A percentile compares a stretch with the other conserved stretches of the same genome.
Evolutionary conservation across 2,888 invertebrate species (phyloP).

Genomic region (Ecliptopera silaceata): DNA sequence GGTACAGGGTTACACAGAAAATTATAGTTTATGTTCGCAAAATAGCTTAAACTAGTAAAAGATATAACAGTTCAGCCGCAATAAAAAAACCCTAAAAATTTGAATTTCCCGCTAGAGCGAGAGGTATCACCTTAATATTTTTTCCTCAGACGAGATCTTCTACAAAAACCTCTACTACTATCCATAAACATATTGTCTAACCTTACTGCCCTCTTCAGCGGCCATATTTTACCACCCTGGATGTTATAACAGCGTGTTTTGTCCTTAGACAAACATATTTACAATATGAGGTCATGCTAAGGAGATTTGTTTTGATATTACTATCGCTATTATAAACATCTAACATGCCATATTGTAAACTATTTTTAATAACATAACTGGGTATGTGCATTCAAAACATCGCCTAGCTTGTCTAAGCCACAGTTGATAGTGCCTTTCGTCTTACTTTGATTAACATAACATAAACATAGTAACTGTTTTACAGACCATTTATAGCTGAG

Average conservation of each 20-base stretch:
- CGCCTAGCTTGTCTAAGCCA: not conserved
- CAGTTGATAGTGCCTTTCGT: slow-evolving; percentile 7
- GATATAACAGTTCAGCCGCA: too few relatives aligned
- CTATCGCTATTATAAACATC: slow-evolving; percentile 60
- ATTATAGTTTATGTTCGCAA: too few relatives aligned
- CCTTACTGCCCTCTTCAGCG: too few relatives aligned
- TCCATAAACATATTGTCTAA: too few relatives aligned
- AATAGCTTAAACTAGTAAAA: too few relatives aligned
- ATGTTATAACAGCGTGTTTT: slow-evolving; percentile 32
- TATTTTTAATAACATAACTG: slow-evolving; percentile 53
- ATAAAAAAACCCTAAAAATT: too few relatives aligned
- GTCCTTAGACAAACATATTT: slow-evolving; percentile 57
- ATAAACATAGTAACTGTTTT: not conserved
- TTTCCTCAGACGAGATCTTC: too few relatives aligned
- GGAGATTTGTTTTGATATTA: slow-evolving; percentile 69
- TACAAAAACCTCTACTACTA: too few relatives aligned
- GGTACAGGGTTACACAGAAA: too few relatives aligned
- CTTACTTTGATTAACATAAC: not conserved
- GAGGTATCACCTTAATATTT: too few relatives aligned
- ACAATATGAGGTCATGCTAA: slow-evolving; percentile 65
- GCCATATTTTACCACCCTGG: not conserved
- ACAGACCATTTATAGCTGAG: too few relatives aligned
- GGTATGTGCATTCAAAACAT: slow-evolving; percentile 25
- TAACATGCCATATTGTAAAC: slow-evolving; percentile 55
- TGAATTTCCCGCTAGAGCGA: too few relatives aligned